phyloP scores from a whole-genome alignment of 2,888 invertebrate genomes.

The Acanthoscelides obtectus region DNA sequence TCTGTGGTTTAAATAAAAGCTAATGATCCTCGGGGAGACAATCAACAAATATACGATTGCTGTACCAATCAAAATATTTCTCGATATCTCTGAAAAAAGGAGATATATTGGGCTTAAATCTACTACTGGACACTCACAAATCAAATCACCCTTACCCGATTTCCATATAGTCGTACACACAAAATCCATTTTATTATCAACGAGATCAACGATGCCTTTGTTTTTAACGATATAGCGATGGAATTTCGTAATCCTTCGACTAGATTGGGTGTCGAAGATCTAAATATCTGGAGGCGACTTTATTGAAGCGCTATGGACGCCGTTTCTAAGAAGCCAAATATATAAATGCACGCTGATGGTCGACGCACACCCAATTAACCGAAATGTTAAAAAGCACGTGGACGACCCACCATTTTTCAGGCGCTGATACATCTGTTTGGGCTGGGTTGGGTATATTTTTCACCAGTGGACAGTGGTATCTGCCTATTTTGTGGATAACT shows the following conservation, averaged over 20 bases:
- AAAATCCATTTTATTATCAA: neutral
- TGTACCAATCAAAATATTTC: too few relatives aligned
- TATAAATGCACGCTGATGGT: neutral
- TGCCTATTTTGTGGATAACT: neutral
- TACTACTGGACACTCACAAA: neutral
- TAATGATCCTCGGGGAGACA: too few relatives aligned
- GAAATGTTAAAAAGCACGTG: conserved; percentile 4
- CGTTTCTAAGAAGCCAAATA: neutral
- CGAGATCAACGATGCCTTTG: neutral
- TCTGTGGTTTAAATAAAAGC: too few relatives aligned
- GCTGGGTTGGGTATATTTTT: neutral
- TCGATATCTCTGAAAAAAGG: too few relatives aligned
- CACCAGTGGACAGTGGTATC: neutral
- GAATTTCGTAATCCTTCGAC: neutral
- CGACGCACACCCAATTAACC: conserved; percentile 7
- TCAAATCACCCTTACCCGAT: neutral
- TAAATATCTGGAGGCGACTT: neutral
- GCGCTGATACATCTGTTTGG: neutral
- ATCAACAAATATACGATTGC: too few relatives aligned
- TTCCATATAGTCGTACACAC: neutral
- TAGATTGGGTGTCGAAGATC: neutral
- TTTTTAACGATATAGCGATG: neutral
- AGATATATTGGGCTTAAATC: too few relatives aligned
- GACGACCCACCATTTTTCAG: conserved; percentile 1
- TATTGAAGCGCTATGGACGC: neutral